Base-by-base conservation (phyloP, 1,140 invertebrate species). In the Frieseomelitta varia region DNA sequence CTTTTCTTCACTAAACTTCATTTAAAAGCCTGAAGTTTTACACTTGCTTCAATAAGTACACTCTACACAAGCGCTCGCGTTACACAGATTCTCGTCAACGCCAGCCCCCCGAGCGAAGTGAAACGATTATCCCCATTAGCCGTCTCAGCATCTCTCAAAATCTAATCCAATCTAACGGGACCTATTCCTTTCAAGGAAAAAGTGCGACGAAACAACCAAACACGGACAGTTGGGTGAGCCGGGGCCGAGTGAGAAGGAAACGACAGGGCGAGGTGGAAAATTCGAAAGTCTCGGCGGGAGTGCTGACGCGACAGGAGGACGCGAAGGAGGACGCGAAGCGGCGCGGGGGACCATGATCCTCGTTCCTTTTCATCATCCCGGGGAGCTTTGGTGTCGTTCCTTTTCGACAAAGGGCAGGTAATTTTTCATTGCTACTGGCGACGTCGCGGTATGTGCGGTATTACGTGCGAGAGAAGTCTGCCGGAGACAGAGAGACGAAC, bases 391-490 rank as follows among this genome's bases (percentile, higher is more conserved):
- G 69, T 85, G 55, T 71, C 80, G 77, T 61, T 85, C 47, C 85
- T 85, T 87, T 85, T 74, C 78, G 83, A 81, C 78, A 81, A 86
- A 82, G 84, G 79, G 47, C 72, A 67, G 85, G 74, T 85, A 87
- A 85, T 87, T 85, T 87, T 85, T 85, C 86, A 85, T 86, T 69
- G 85, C 85, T 79, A 65, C 69, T 56, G 76, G 81, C 81, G 85
- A 84, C 85, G 81, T 77, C 61, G 53, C 51, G 81, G 81, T 84
- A 85, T 83, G 84, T 65, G 84, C 67, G 74, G 73, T 58, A 78
- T 73, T 82, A 82, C 71, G 68, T 47, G 79, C 34, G 53, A 56
- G 30, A 10, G 19, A 24, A 63, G 55, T 53, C 51, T 12, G 39
- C 30, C 1, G 1, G 69, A 15, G 34, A 47, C 4, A 17, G 47